Conservation (phyloP, 2,888 invertebrate genomes). For the Opisthograptis luteolata region DNA sequence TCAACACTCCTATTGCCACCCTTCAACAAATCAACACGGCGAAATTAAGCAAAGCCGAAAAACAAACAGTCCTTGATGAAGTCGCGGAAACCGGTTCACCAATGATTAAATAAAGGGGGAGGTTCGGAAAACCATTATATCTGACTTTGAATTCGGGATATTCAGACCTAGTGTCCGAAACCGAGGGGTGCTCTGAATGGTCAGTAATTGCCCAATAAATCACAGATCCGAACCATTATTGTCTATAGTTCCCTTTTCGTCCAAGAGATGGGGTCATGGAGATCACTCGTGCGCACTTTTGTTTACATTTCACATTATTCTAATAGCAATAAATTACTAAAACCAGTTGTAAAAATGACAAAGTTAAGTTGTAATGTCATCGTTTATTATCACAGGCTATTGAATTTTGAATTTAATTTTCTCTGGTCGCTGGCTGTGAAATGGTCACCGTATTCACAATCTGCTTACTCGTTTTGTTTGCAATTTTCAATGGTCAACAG, state of each 20-base stretch:
- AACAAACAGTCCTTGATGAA: conserved; percentile 79
- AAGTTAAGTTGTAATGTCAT: conserved; percentile 46
- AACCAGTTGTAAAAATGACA: conserved; percentile 52
- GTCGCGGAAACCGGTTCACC: conserved; percentile 63
- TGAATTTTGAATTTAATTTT: conserved; percentile 53
- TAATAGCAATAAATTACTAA: conserved; percentile 45
- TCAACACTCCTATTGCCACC: conserved; percentile 54
- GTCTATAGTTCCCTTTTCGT: conserved; percentile 49
- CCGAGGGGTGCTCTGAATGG: conserved; percentile 64
- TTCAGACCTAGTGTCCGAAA: conserved; percentile 37
- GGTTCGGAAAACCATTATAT: conserved; percentile 68
- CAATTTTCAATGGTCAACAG: conserved; percentile 17
- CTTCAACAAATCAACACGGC: conserved; percentile 53
- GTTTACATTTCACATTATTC: conserved; percentile 20
- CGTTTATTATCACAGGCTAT: conserved; percentile 52
- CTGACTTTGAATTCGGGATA: conserved; percentile 12
- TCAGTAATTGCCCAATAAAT: conserved; percentile 81
- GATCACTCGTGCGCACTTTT: conserved; percentile 54
- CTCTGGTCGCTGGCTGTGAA: conserved; percentile 60
- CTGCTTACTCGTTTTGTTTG: conserved; percentile 31
- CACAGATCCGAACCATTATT: conserved; percentile 58
- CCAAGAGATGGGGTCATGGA: conserved; percentile 66
- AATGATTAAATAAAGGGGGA: conserved; percentile 49
- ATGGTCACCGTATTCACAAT: conserved; percentile 51
- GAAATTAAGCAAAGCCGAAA: conserved; percentile 71